These are phyloP conservation scores for Limnephilus auricula DNA, from an alignment of 2,888 invertebrate species.

Conservation along the genomic window DNA sequence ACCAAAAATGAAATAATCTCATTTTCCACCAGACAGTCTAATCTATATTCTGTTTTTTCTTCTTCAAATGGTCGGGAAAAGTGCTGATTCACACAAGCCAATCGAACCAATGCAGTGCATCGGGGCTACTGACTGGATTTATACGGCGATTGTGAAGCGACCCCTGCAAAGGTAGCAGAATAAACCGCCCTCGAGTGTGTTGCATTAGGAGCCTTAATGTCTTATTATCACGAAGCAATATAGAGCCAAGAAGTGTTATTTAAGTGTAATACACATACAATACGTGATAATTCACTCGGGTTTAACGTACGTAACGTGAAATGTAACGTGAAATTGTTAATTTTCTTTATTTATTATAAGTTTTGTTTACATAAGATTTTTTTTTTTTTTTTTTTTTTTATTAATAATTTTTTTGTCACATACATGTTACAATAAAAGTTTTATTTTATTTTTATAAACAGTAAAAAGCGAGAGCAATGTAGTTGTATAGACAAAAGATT, in stretches of 20 bases:
- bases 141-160: constrained; percentile 26
- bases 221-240: neutral
- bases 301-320: neutral
- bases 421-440: too few species aligned
- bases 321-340: neutral
- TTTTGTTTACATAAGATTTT: neutral
- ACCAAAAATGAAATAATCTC: neutral
- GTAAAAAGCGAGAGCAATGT: too few species aligned
- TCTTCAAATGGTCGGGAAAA: neutral
- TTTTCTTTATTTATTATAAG: neutral
- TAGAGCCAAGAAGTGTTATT: neutral
- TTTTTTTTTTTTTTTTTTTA: too few species aligned
- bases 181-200: neutral
- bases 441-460: too few species aligned
- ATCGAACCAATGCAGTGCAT: constrained; percentile 9
- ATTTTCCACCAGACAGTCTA: neutral
- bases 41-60: neutral
- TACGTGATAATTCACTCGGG: neutral
- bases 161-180: neutral
- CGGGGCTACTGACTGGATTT: neutral
- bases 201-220: constrained; percentile 20
- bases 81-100: constrained; percentile 29
- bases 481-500: too few species aligned
- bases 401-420: too few species aligned
- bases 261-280: neutral